Percentiles rank a stretch among this genome's conserved stretches.
These are phyloP conservation scores for Muscina levida DNA, from an alignment of 2,888 invertebrate species.

Conservation along the genomic window DNA sequence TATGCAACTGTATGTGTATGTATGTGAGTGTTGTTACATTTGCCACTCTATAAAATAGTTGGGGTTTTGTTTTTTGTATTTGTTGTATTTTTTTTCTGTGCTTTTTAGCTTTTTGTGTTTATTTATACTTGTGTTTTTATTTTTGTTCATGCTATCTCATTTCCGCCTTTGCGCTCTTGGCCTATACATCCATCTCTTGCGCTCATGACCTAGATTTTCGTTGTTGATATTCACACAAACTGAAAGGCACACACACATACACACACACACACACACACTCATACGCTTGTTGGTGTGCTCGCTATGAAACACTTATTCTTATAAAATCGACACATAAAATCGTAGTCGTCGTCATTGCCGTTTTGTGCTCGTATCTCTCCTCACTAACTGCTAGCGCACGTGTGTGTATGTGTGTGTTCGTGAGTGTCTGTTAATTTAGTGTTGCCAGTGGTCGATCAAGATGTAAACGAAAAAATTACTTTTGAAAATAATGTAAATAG, in stretches of 20 bases:
- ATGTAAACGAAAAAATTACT: background rate
- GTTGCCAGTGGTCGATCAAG: background rate
- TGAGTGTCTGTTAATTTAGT: background rate
- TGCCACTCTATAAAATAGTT: slow-evolving; percentile 61
- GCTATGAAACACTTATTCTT: no score
- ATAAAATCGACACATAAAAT: slow-evolving; percentile 1
- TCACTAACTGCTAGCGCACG: slow-evolving; percentile 4
- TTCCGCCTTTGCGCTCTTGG: slow-evolving; percentile 76
- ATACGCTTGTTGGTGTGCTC: no score
- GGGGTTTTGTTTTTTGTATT: slow-evolving; percentile 13
- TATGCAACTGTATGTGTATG: background rate
- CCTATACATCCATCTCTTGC: slow-evolving; percentile 79
- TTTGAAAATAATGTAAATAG: no score
- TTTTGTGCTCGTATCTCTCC: slow-evolving; percentile 28
- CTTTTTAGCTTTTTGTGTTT: slow-evolving; percentile 16
- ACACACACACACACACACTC: slow-evolving; percentile 3
- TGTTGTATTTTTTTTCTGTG: slow-evolving; percentile 27
- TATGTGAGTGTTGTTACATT: slow-evolving; percentile 51
- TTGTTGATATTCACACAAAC: slow-evolving; percentile 59
- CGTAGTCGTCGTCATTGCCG: slow-evolving; percentile 3
- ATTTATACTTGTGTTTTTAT: slow-evolving; percentile 36
- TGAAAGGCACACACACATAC: slow-evolving; percentile 1
- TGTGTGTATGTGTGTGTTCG: no score
- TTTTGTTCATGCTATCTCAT: slow-evolving; percentile 73
- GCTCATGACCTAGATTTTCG: slow-evolving; percentile 80